Evolutionary conservation across 92 coral and sea anemone species (phyloP).

Genomic region (Zoanthus sociatus): DNA sequence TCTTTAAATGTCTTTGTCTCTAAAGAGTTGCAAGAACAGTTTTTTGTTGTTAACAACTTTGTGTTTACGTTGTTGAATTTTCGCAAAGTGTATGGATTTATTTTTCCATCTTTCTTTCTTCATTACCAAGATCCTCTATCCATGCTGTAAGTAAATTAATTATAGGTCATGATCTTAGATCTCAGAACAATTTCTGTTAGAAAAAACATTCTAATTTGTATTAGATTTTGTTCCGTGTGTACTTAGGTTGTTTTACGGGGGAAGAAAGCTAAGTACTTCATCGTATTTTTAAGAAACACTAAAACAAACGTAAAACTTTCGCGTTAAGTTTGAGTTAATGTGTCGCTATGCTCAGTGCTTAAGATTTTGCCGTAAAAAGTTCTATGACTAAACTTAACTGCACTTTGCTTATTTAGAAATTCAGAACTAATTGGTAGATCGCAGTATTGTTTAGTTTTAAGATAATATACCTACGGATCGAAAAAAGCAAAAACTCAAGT

Average conservation of each 20-base stretch:
- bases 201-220: background rate
- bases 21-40: background rate
- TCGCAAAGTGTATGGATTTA: background rate
- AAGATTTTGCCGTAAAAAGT: too few relatives aligned
- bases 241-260: background rate
- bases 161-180: background rate
- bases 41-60: slow-evolving; percentile 7
- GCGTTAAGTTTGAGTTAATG: background rate
- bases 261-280: background rate
- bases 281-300: background rate
- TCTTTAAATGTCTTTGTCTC: slow-evolving; percentile 1
- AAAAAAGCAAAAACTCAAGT: background rate
- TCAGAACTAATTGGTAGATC: background rate
- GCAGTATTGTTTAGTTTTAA: background rate
- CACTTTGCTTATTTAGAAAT: background rate
- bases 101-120: background rate
- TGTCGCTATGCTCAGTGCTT: background rate
- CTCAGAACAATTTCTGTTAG: background rate
- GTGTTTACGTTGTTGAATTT: background rate
- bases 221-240: background rate
- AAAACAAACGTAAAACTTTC: background rate
- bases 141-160: background rate
- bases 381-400: too few relatives aligned
- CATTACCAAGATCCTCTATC: background rate
- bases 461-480: background rate